A percentile compares a stretch with the other conserved stretches of the same genome.
Evolutionary conservation across 2,888 invertebrate genomes (phyloP).

Genomic region (Mythimna pallens): DNA sequence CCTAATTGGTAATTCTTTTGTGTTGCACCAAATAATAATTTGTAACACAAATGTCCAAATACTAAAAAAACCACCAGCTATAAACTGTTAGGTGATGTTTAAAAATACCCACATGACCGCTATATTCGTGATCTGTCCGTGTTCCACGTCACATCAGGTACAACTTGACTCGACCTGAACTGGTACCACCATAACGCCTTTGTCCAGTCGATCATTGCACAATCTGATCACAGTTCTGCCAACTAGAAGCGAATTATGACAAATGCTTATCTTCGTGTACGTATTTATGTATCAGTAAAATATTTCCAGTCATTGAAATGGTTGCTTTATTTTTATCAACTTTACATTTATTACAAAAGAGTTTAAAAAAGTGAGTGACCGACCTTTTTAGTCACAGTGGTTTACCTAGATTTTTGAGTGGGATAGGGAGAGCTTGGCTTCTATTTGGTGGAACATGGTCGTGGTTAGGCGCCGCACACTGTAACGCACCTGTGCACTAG

Average conservation of each 20-base stretch:
- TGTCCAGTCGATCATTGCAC: slow-evolving; percentile 61
- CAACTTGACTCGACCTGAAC: slow-evolving; percentile 60
- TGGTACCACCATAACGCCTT: slow-evolving; percentile 46
- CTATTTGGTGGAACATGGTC: slow-evolving; percentile 43
- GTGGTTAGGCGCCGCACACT: slow-evolving; percentile 34
- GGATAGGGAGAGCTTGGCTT: slow-evolving; percentile 14
- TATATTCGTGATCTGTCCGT: slow-evolving; percentile 51
- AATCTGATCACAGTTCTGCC: slow-evolving; percentile 43
- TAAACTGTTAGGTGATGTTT: slow-evolving; percentile 71
- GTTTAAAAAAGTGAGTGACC: slow-evolving; percentile 1
- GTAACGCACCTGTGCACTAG: slow-evolving; percentile 74
- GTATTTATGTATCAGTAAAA: slow-evolving; percentile 4
- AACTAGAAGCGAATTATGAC: slow-evolving; percentile 39
- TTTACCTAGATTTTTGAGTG: neutral
- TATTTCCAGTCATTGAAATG: neutral
- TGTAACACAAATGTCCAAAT: slow-evolving; percentile 34
- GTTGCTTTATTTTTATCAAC: slow-evolving; percentile 22
- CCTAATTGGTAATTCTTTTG: slow-evolving; percentile 42
- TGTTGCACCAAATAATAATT: slow-evolving; percentile 34
- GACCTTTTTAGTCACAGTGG: neutral
- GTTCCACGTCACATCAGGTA: slow-evolving; percentile 57
- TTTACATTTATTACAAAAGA: neutral
- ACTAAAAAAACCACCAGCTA: slow-evolving; percentile 67
- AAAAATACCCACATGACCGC: slow-evolving; percentile 88
- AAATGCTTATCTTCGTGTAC: neutral